Base-by-base conservation (phyloP, 2,797 vertebrate genomes). In the Phalloptychus januarius region DNA sequence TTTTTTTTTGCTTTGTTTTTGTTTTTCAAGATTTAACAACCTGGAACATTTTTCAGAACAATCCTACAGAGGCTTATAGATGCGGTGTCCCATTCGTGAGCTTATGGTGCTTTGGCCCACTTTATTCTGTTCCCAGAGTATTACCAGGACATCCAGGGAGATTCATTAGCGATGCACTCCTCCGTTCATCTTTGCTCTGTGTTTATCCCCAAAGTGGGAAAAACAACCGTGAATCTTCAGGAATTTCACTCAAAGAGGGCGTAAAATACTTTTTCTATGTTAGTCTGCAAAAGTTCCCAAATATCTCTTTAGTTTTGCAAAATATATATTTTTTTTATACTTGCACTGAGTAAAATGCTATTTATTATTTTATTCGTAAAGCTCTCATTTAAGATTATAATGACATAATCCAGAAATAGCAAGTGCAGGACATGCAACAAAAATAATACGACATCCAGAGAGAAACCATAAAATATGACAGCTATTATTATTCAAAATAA, bases 91-190 rank as follows among this genome's bases (percentile, higher is more conserved):
- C 81, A 75, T 72, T 84, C 83, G 86, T 78, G 76, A 79, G 85
- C 77, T 89, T 90, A 84, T 72, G 74, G 77, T 87, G 85, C 80
- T 89, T 78, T 89, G 87, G 56, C 88, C 89, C 86, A 91, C 87
- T 88, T 91, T 89, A 71, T 10, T 65, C 74, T 72, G 77, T 81
- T 83, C 71, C 63, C 4, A 5, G 76, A 83, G 76, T 79, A 75
- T 90, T 87, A 70, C 71, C 67, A 85, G 86, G 78, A 79, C 88
- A 78, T 88, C 85, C 85, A 87, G 75, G 74, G 88, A 84, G 85
- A 89, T 81, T 83, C 69, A 75, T 12, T 6, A 36, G 70, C 74
- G 82, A 79, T 48, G 42, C 71, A 45, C 13, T 58, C 56, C 75
- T 74, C 76, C 45, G 44, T 80, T 67, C 69, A 1, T 74, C 38